Evolutionary conservation across 2,113 vertebrate species (phyloP).

Genomic region (Eolophus roseicapilla): DNA sequence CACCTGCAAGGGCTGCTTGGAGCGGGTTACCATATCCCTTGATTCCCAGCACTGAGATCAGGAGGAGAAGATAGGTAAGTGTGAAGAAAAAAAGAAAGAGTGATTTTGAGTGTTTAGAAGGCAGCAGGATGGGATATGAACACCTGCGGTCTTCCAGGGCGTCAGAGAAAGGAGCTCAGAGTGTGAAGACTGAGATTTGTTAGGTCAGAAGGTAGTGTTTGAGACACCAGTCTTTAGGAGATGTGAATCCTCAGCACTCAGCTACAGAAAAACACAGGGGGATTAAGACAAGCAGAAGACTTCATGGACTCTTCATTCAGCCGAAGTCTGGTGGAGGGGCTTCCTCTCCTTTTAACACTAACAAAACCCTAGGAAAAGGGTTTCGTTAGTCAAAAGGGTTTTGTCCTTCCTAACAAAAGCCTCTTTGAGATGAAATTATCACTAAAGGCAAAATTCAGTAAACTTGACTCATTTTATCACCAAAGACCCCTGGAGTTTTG

Average conservation of each 20-base stretch:
- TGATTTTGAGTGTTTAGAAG: not conserved
- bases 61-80: not conserved
- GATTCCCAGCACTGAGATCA: not conserved
- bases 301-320: not conserved
- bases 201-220: not conserved
- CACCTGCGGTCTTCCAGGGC: not conserved
- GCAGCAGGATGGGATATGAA: not conserved
- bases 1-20: not conserved
- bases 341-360: not conserved
- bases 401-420: not conserved
- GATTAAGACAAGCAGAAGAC: not conserved
- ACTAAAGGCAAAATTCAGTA: not conserved
- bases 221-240: not conserved
- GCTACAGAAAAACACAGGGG: not conserved
- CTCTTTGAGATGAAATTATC: not conserved
- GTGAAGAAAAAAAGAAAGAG: not conserved
- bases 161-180: not conserved
- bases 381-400: not conserved
- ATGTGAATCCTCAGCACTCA: not conserved
- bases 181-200: not conserved
- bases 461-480: not conserved
- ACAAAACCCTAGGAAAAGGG: not conserved
- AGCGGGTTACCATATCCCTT: not conserved
- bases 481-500: not conserved
- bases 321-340: not conserved